Evolutionary conservation across 1,140 invertebrate species (phyloP), one percentile per base, ranked within the genome.

Genomic region (Ips typographus): DNA sequence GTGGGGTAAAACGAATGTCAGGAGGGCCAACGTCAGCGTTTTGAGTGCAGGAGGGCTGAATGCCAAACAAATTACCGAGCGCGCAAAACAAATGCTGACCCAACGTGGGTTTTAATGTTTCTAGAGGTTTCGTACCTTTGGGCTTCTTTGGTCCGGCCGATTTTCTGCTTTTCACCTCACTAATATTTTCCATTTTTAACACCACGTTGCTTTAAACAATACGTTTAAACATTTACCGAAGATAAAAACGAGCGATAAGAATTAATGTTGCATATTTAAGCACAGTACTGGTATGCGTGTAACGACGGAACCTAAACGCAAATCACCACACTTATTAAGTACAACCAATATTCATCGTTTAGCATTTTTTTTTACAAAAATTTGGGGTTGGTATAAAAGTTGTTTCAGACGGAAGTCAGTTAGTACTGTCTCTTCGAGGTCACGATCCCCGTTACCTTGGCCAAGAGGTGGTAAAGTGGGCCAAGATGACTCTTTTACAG

Each of bases 381-480:
- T 49, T 49, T 22, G 6, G 44, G 1, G 1, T n/a, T 40, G 8
- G 37, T 41, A 8, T 60, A 60, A 6, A 36, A 56, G 22, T 22
- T 22, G 22, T 22, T 49, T 2, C 6, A 60, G 58, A 8, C 5
- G 3, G 40, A 63, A 49, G 22, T 52, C 41, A 49, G 4, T 8
- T 37, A n/a, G 52, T 41, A 41, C 40, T 49, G 40, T 7, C 36
- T 36, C 8, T 65, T 65, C 41, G 52, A 68, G 56, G 56, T 68
- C 65, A 42, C n/a, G 5, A 42, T 22, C 22, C 22, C 22, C 22
- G 22, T 22, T 22, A 22, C n/a, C 57, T 44, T 49, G 47, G 22
- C 38, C 56, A 68, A 68, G 65, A 61, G 51, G 53, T 61, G 65
- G 58, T 51, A 61, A 68, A 68, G 65, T 68, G 57, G 65, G 57